Base-by-base conservation (phyloP, 1,140 invertebrate genomes). In the Hormaphis cornu region DNA sequence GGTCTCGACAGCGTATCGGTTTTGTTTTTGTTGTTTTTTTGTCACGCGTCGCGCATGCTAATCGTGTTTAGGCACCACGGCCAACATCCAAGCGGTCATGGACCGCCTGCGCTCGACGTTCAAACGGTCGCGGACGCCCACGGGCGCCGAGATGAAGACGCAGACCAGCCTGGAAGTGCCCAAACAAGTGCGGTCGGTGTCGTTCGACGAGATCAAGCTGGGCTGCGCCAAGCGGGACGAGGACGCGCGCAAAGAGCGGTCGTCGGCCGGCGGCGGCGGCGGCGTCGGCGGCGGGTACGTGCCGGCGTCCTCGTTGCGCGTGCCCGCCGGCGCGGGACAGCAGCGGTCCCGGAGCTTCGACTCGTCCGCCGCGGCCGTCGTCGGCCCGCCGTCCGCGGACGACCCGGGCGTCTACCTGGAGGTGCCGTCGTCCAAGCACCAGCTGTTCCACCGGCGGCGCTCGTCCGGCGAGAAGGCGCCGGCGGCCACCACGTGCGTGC, bases 161-260 rank as follows among this genome's bases (percentile, higher is more conserved):
- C 89, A 91, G 77, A 90, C 87, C 80, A 91, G 89, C 77, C 83
- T 92, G 70, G 90, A 91, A 77, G 89, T 91, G 69, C 89, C 90
- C 40, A 90, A 90, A 76, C 89, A 91, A 82, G 86, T 91, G 73
- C 84, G 87, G 66, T 90, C 89, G 44, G 89, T 89, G 42, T 91
- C 89, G 63, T 92, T 91, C 79, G 90, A 92, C 80, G 89, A 92
- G 80, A 91, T 91, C 76, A 88, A 91, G 76, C 76, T 91, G 74
- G 88, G 89, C 73, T 83, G 86, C 28, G 10, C 59, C n/a, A 66
- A 66, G 18, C 42, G 59, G 44, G 59, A 66, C 26, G 59, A 66
- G 1, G 26, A 86, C 87, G 73, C 83, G 86, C 14, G 70, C 69
- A 26, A 54, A 75, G 10, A 79, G 78, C 37, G 79, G 81, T 48